These are phyloP conservation scores for Spea bombifrons DNA, from an alignment of 2,113 vertebrate species.

Conservation along the genomic window DNA sequence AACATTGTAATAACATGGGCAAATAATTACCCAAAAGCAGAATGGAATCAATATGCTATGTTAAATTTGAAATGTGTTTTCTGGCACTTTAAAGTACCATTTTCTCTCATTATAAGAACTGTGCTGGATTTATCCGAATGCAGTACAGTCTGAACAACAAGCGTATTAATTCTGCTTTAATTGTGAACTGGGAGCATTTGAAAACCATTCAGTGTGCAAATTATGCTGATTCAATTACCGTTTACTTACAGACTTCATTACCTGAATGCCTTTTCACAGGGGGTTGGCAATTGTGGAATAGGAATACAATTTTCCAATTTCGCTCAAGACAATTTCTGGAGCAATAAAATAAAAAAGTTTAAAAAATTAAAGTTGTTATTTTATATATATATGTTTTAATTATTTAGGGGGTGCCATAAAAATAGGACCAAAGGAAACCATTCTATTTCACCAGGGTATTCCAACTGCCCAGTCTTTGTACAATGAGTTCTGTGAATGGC, in stretches of 20 bases:
- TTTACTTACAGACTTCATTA: constrained; percentile 84
- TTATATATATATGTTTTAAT: no score
- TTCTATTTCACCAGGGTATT: no score
- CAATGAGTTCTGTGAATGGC: no score
- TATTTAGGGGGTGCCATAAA: not conserved
- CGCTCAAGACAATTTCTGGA: constrained; percentile 58
- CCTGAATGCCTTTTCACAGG: constrained; percentile 62
- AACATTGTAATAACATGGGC: constrained; percentile 50
- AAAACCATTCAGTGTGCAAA: constrained; percentile 79
- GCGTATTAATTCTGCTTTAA: constrained; percentile 77
- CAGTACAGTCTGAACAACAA: constrained; percentile 68
- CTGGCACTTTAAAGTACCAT: constrained; percentile 70
- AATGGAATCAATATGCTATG: constrained; percentile 68
- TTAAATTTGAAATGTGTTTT: constrained; percentile 71
- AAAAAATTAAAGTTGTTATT: constrained; percentile 10
- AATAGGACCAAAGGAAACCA: no score
- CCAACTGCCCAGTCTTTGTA: no score
- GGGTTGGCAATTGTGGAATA: constrained; percentile 56
- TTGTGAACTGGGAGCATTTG: constrained; percentile 80
- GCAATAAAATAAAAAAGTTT: constrained; percentile 45
- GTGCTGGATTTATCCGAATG: constrained; percentile 73
- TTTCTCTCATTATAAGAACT: constrained; percentile 70
- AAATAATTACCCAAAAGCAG: constrained; percentile 61
- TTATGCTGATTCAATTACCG: constrained; percentile 83
- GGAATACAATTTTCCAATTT: constrained; percentile 60